phyloP scores from a whole-genome alignment of 2,888 invertebrate genomes.

The Unio pictorum region DNA sequence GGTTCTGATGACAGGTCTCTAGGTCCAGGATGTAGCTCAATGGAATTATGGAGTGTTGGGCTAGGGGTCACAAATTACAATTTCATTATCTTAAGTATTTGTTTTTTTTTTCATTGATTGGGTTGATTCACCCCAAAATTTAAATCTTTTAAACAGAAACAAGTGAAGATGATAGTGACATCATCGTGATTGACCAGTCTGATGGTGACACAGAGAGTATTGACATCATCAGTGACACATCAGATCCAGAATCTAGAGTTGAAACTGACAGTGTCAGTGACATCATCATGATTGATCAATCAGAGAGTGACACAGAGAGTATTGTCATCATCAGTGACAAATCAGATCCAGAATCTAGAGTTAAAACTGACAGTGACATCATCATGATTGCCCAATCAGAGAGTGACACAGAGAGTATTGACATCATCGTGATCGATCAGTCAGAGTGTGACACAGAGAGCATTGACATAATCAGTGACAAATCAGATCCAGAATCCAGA shows the following conservation, averaged over 20 bases:
- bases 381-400: conserved; percentile 25
- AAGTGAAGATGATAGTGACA: conserved; percentile 29
- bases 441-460: conserved; percentile 2
- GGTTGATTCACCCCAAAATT: neutral
- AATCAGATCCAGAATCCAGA: neutral
- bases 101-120: neutral
- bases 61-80: too few relatives aligned
- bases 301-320: conserved; percentile 2
- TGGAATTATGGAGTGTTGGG: too few relatives aligned
- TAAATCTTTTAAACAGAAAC: neutral
- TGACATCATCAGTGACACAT: conserved; percentile 5
- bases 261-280: conserved; percentile 3
- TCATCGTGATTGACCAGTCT: conserved; percentile 25
- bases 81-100: too few relatives aligned
- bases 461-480: neutral
- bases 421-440: neutral
- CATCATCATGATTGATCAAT: neutral
- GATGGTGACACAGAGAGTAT: conserved; percentile 19
- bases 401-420: conserved; percentile 15
- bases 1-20: too few relatives aligned
- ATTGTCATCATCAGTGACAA: neutral
- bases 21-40: too few relatives aligned
- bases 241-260: neutral
- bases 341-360: neutral
- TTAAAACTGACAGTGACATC: conserved; percentile 22